A percentile compares a stretch with the other conserved stretches of the same genome.
Conservation (phyloP, 2,113 vertebrate species). For the Pavo muticus region DNA sequence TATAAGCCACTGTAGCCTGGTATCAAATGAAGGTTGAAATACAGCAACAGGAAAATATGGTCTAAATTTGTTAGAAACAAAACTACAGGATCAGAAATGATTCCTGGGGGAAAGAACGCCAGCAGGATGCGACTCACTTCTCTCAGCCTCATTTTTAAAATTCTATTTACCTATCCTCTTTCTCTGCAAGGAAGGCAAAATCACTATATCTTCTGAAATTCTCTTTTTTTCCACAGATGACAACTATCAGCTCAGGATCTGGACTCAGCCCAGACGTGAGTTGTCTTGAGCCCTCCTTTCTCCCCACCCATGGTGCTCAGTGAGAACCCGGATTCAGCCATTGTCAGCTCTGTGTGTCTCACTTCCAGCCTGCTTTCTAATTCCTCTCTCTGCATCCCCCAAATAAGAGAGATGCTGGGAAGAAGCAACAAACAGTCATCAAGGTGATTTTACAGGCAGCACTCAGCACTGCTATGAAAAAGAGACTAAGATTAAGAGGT, state of each 20-base stretch:
- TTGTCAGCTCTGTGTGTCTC: background rate
- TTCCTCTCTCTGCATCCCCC: background rate
- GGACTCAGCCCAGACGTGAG: background rate
- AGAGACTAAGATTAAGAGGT: background rate
- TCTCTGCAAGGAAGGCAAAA: background rate
- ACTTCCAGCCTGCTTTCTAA: background rate
- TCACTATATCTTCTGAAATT: background rate
- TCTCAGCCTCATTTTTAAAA: constrained; percentile 11
- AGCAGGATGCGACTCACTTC: background rate
- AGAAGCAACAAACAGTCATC: background rate
- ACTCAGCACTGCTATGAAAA: background rate
- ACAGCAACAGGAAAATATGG: constrained; percentile 15
- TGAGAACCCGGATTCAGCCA: background rate
- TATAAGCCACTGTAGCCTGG: constrained; percentile 5
- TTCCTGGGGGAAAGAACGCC: constrained; percentile 30
- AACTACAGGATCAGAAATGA: constrained; percentile 15
- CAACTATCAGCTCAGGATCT: background rate
- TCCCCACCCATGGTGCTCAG: background rate
- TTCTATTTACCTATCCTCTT: background rate
- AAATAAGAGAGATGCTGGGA: background rate
- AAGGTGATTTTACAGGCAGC: background rate
- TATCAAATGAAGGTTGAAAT: constrained; percentile 36
- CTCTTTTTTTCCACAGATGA: background rate
- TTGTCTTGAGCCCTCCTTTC: background rate
- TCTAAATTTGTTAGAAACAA: constrained; percentile 49